Base-by-base conservation (phyloP, 92 coral and sea anemone genomes). In the Porites evermanni region DNA sequence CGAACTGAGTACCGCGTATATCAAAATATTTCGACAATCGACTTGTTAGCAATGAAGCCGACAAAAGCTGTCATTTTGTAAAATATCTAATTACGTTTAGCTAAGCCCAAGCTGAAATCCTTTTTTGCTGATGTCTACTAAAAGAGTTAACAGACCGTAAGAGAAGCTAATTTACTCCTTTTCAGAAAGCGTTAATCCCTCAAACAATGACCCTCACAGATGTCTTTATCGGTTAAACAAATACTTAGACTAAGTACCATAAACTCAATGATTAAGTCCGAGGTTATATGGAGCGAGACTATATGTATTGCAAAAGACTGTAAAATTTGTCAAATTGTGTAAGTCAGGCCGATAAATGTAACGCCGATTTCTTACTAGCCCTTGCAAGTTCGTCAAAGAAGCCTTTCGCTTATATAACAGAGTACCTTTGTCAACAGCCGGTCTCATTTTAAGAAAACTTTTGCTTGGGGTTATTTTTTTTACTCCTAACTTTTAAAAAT, bases 171-270 rank as follows among this genome's bases (percentile, higher is more conserved):
- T 74, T 83, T 64, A 20, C 63, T 74, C 67, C 64, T 20, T 83
- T 83, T 51, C 51, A 23, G n/a, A 73, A 83, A 64, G 73, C 80
- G 79, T 52, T 73, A 83, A 83, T 63, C 66, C 87, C 8, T 11
- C 6, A 19, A 47, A 50, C 63, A 83, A 65, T 47, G 52, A 26
- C 23, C 23, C 67, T 29, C 67, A 26, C 85, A 69, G 77, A 80
- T 69, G 85, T 61, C 29, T 65, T 38, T 21, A 74, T 74, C 74
- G 51, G 80, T 50, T 38, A 73, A 73, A 64, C 80, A 83, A 83
- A 74, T 53, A 83, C 80, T 64, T 1, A 64, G 56, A 4, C 16
- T 69, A 24, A 64, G 72, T n/a, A 38, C 24, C 72, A 82, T 72
- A 64, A 71, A 21, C 16, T 50, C 61, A 14, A 60, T 7, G 12